phyloP scores from a whole-genome alignment of 2,797 vertebrate genomes.

The Danio choprae region DNA sequence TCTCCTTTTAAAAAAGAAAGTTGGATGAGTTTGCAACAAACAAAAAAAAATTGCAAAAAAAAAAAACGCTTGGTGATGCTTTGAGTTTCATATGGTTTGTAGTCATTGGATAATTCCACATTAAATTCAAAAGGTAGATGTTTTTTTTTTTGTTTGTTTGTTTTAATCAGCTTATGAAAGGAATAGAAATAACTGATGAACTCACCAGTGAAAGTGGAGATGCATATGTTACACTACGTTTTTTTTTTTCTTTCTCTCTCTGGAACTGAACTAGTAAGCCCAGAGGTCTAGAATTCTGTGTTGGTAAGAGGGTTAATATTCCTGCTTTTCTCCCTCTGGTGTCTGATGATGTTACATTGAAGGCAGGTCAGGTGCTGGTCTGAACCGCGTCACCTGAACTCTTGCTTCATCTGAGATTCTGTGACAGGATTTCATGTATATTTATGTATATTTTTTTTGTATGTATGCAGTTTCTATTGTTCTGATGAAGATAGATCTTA shows the following conservation, averaged over 20 bases:
- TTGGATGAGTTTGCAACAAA: not conserved
- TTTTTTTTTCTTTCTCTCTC: not conserved
- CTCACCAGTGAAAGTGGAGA: slow-evolving; percentile 13
- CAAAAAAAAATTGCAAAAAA: too few relatives aligned
- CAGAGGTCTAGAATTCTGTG: not conserved
- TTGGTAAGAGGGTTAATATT: slow-evolving; percentile 13
- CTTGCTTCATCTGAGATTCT: slow-evolving; percentile 45
- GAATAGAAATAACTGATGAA: not conserved
- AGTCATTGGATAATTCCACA: not conserved
- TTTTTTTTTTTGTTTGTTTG: not conserved
- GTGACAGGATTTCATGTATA: slow-evolving; percentile 71
- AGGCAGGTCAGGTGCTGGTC: not conserved
- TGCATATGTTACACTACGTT: slow-evolving; percentile 48
- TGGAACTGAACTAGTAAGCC: not conserved
- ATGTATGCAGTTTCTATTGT: slow-evolving; percentile 80
- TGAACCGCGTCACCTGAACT: slow-evolving; percentile 29
- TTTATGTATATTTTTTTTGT: slow-evolving; percentile 80
- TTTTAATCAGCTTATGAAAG: not conserved
- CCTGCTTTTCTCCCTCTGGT: not conserved
- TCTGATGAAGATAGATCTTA: slow-evolving; percentile 81
- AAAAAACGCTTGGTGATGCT: not conserved
- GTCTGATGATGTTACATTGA: slow-evolving; percentile 31
- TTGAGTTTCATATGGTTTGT: not conserved
- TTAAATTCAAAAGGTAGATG: not conserved
- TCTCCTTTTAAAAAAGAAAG: not conserved